Percentiles rank a stretch among this genome's conserved stretches.
Evolutionary conservation across 2,113 vertebrate species (phyloP).

Genomic region (Pedionomus torquatus): DNA sequence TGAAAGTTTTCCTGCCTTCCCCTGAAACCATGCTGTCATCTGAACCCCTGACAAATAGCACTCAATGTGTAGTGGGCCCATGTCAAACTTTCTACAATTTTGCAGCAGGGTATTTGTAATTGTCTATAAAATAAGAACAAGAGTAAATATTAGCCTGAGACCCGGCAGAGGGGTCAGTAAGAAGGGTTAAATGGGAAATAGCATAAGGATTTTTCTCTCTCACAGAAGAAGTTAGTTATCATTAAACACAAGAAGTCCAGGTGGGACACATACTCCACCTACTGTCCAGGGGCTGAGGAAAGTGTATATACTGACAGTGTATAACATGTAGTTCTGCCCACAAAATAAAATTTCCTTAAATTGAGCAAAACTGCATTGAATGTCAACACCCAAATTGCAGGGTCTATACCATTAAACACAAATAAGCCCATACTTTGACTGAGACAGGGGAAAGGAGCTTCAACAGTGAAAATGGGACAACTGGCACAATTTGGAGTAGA

Average conservation of each 20-base stretch:
- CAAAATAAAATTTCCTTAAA: background rate
- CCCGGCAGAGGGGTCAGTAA: background rate
- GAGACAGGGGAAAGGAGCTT: background rate
- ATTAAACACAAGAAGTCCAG: background rate
- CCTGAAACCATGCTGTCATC: background rate
- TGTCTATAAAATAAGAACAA: background rate
- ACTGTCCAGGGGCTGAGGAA: background rate
- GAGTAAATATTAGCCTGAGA: background rate
- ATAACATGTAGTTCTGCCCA: background rate
- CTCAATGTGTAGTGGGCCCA: background rate
- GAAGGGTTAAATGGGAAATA: background rate
- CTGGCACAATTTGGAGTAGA: background rate
- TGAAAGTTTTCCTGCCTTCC: background rate
- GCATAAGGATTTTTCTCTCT: background rate
- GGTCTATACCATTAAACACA: background rate
- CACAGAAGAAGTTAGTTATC: background rate
- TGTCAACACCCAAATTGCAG: background rate
- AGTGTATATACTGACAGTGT: fast-evolving
- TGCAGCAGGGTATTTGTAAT: background rate
- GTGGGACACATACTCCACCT: background rate
- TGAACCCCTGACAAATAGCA: background rate
- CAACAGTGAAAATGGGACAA: background rate
- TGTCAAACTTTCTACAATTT: background rate
- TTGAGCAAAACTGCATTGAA: background rate
- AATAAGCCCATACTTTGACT: background rate